A percentile compares a stretch with the other conserved stretches of the same genome.
These are phyloP conservation scores for Albula goreensis DNA, from an alignment of 2,113 vertebrate genomes.

Conservation along the genomic window DNA sequence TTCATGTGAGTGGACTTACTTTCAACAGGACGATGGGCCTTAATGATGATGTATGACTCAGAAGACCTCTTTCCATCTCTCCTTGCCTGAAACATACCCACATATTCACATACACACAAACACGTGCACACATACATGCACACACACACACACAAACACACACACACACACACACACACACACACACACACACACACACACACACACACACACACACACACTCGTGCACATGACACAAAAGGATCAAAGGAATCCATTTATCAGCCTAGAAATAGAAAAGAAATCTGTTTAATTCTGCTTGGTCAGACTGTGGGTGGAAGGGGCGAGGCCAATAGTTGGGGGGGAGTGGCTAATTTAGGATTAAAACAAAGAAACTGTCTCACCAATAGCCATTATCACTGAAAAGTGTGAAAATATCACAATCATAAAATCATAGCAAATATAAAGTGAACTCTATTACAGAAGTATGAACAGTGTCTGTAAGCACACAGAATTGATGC, in stretches of 20 bases:
- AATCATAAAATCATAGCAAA: neutral
- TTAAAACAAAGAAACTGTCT: neutral
- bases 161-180: conserved; percentile 19
- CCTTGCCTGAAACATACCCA: neutral
- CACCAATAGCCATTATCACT: neutral
- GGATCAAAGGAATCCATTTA: conserved; percentile 35
- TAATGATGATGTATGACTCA: neutral
- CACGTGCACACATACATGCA: conserved; percentile 17
- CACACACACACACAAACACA: conserved; percentile 29
- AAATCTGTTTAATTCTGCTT: conserved; percentile 30
- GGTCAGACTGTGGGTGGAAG: neutral
- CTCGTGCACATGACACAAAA: conserved; percentile 31
- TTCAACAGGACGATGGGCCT: neutral
- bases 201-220: conserved; percentile 15
- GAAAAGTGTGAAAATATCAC: neutral
- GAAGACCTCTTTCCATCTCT: no score
- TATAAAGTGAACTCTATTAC: neutral
- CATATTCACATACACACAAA: neutral
- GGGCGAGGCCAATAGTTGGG: no score
- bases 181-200: conserved; percentile 31
- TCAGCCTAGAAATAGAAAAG: conserved; percentile 30
- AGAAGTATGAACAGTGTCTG: neutral
- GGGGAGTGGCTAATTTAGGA: neutral
- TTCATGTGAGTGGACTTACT: conserved; percentile 3
- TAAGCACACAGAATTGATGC: neutral